A percentile compares a stretch with the other conserved stretches of the same genome.
Conservation (phyloP, 2,113 vertebrate species). For the Paramormyrops kingsleyae region DNA sequence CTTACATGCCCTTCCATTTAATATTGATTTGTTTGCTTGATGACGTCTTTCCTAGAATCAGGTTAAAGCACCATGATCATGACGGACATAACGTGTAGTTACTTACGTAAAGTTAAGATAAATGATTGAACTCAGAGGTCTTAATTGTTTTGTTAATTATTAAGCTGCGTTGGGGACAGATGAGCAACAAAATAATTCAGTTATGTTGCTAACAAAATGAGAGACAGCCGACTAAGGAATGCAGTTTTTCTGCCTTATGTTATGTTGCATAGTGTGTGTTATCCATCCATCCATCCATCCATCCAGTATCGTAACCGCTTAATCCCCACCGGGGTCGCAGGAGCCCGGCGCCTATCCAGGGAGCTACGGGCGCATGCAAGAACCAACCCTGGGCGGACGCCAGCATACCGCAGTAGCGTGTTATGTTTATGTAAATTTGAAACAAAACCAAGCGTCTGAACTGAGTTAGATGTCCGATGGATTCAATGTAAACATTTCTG, state of each 20-base stretch:
- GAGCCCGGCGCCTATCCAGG: too few species aligned
- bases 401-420: background rate
- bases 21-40: background rate
- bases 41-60: background rate
- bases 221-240: background rate
- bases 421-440: background rate
- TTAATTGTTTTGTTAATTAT: background rate
- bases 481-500: background rate
- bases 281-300: too few species aligned
- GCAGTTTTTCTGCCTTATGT: background rate
- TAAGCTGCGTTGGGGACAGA: background rate
- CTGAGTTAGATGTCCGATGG: background rate
- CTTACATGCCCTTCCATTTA: background rate
- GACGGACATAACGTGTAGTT: background rate
- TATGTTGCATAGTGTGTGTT: background rate
- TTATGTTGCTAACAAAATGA: background rate
- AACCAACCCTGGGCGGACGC: too few species aligned
- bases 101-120: background rate
- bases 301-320: too few species aligned
- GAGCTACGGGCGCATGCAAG: too few species aligned
- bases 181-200: background rate
- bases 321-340: too few species aligned
- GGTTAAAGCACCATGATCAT: background rate
- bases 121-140: background rate
- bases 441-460: background rate